Conservation (phyloP, 2,113 vertebrate genomes). For the Cynopterus brachyotis region DNA sequence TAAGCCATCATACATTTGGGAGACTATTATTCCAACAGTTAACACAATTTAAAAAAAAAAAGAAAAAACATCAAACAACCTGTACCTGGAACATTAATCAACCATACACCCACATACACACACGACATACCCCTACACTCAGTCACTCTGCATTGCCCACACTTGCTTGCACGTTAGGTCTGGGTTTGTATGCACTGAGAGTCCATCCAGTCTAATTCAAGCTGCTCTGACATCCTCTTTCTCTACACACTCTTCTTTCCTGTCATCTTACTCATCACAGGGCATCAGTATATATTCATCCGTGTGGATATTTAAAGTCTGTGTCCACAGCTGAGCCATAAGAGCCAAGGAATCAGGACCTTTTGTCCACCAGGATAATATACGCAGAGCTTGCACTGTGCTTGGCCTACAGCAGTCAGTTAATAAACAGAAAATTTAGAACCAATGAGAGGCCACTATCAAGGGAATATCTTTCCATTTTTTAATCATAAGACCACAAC, state of each 20-base stretch:
- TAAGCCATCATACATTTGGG: not conserved
- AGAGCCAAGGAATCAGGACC: not conserved
- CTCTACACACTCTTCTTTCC: not conserved
- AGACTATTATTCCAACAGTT: not conserved
- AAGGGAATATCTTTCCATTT: not conserved
- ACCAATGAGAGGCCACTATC: not conserved
- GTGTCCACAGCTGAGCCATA: not conserved
- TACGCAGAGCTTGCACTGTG: not conserved
- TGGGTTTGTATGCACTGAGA: not conserved
- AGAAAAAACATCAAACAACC: not conserved
- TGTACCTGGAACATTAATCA: not conserved
- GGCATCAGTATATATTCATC: not conserved
- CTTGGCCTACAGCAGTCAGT: not conserved
- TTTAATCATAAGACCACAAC: not conserved
- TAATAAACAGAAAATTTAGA: not conserved
- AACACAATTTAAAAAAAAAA: not conserved
- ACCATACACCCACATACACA: not conserved
- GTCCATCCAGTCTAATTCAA: not conserved
- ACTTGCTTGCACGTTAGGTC: not conserved
- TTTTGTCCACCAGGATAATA: not conserved
- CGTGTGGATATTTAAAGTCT: not conserved
- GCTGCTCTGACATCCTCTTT: not conserved
- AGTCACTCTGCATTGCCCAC: not conserved
- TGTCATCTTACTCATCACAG: not conserved
- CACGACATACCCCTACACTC: not conserved